phyloP scores from a whole-genome alignment of 2,888 invertebrate species.

The Chironomus tentans region DNA sequence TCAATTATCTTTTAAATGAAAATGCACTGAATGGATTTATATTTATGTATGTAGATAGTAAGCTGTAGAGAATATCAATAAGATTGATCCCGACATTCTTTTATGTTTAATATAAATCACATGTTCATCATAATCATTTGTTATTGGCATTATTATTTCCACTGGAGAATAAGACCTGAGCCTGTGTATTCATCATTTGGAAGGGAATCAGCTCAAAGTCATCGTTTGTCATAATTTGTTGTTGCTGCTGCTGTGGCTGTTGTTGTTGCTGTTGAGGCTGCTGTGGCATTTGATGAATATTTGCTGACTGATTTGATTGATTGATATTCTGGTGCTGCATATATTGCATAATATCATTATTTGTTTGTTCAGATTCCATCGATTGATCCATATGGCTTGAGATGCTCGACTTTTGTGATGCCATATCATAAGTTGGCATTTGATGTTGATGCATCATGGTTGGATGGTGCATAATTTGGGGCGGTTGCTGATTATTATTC shows the following conservation, averaged over 20 bases:
- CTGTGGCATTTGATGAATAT: conserved; percentile 29
- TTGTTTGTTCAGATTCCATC: conserved; percentile 5
- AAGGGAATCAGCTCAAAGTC: conserved; percentile 42
- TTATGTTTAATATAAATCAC: neutral
- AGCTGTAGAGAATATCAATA: no score
- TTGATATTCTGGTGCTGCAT: conserved; percentile 29
- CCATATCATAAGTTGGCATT: conserved; percentile 33
- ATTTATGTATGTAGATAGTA: no score
- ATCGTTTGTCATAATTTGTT: conserved; percentile 32
- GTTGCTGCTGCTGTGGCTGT: conserved; percentile 29
- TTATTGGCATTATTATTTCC: neutral
- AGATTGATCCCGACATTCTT: no score
- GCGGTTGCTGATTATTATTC: conserved; percentile 19
- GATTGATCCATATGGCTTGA: neutral
- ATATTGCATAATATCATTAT: conserved; percentile 28
- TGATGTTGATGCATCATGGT: conserved; percentile 29
- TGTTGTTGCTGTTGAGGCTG: conserved; percentile 29
- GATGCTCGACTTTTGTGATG: conserved; percentile 29
- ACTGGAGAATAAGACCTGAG: conserved; percentile 39
- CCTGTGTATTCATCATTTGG: conserved; percentile 42
- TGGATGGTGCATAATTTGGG: neutral
- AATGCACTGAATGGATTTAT: no score
- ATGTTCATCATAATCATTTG: neutral
- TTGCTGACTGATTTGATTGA: conserved; percentile 29
- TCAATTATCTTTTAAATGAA: no score